Percentiles rank a stretch among this genome's conserved stretches.
phyloP scores from a whole-genome alignment of 1,140 invertebrate genomes.

The Metaphire vulgaris region DNA sequence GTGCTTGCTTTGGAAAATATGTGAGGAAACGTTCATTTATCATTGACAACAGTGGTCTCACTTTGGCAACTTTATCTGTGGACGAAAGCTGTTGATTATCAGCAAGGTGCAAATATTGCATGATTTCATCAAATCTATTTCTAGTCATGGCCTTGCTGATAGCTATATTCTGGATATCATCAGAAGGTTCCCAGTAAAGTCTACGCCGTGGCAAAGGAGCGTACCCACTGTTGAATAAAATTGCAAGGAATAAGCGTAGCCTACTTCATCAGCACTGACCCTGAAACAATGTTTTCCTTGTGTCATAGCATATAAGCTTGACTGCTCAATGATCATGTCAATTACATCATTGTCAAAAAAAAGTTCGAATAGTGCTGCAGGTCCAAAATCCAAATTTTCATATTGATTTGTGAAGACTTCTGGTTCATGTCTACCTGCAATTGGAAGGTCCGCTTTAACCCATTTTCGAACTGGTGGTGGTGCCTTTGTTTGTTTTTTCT shows the following conservation, averaged over 20 bases:
- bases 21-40: neutral
- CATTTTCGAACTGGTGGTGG: too few relatives aligned
- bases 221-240: slow-evolving; percentile 1
- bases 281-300: too few relatives aligned
- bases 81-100: neutral
- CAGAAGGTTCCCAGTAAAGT: slow-evolving; percentile 1
- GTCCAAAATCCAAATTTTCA: too few relatives aligned
- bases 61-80: neutral
- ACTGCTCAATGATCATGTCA: too few relatives aligned
- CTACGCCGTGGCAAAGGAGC: neutral
- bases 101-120: neutral
- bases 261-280: too few relatives aligned
- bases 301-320: too few relatives aligned
- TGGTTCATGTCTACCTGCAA: too few relatives aligned
- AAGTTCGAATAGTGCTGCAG: too few relatives aligned
- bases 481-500: too few relatives aligned
- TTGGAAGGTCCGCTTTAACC: too few relatives aligned
- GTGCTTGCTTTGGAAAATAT: neutral
- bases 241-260: neutral
- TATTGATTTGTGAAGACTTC: too few relatives aligned
- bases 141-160: neutral
- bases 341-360: too few relatives aligned
- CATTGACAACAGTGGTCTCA: neutral
- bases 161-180: neutral
- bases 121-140: neutral